phyloP scores from a whole-genome alignment of 2,797 vertebrate species.

The Falco columbarius region DNA sequence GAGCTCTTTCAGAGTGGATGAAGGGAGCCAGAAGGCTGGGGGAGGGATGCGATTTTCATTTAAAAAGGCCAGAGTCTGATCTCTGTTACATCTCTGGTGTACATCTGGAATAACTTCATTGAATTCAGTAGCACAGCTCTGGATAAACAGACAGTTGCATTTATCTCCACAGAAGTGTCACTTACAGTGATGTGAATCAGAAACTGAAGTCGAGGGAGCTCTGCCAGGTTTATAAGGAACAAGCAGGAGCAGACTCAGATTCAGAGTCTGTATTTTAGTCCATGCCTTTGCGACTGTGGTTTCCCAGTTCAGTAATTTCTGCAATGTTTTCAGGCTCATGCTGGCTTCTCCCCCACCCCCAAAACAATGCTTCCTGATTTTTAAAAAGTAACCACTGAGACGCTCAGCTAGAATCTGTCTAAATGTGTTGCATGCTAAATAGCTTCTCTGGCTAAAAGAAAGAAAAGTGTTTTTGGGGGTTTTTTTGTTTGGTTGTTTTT shows the following conservation, averaged over 20 bases:
- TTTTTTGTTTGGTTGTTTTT: not conserved
- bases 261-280: not conserved
- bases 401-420: not conserved
- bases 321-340: not conserved
- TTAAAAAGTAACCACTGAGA: not conserved
- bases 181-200: not conserved
- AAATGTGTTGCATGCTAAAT: slow-evolving; percentile 7
- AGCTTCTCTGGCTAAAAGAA: not conserved
- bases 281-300: not conserved
- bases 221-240: not conserved
- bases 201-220: not conserved
- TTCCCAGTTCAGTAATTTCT: slow-evolving; percentile 4
- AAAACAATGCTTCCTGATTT: not conserved
- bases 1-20: not conserved
- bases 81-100: not conserved
- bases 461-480: rapidly evolving
- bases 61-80: not conserved
- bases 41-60: not conserved
- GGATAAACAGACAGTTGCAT: not conserved
- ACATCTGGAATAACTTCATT: not conserved
- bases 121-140: not conserved
- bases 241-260: not conserved
- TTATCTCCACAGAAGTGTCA: not conserved
- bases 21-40: not conserved
- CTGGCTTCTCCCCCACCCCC: not conserved